Evolutionary conservation across 1,140 invertebrate species (phyloP), one percentile per base, ranked within the genome.

Genomic region (Zaprionus kolodkinae): DNA sequence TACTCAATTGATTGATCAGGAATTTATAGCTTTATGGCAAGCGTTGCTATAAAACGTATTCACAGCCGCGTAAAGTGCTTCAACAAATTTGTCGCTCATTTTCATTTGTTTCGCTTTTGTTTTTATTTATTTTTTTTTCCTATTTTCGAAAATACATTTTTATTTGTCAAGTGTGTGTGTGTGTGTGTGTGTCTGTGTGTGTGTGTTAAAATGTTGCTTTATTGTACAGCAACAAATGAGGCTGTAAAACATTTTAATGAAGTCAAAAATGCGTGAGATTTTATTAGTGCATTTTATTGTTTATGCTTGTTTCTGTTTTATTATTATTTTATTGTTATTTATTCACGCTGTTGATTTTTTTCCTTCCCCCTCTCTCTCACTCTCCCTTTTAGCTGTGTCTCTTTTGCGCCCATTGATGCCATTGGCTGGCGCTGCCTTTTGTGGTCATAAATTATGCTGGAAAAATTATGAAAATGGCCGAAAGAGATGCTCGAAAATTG

Each of bases 221-320:
- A 27, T 60, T 64, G 60, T 75, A 52, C 27, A 64, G 27, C 48
- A 74, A 13, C 66, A 75, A 75, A 75, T 70, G 27, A 63, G 72
- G 72, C 50, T 70, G 57, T 63, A 15, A 36, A 75, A 68, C 67
- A 84, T 83, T 84, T 88, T 75, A 87, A 84, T 87, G 72, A 87
- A 88, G 72, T 88, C 72, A 70, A 80, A 87, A 74, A 84, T 88
- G 62, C 63, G 77, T 78, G 73, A 84, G 80, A 78, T 84, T 84
- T 88, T 87, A 84, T 84, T 84, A 84, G 73, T 84, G 76, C 71
- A 72, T 87, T 87, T 87, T 84, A 88, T 84, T 84, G 80, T 84
- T 87, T 79, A 66, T 81, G 50, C 45, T 30, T 66, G 33, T 57
- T 35, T 52, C 36, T 57, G 25, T 52, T 57, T 48, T 48, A 64